phyloP scores from a whole-genome alignment of 2,888 invertebrate genomes.

The Meteorus colon region DNA sequence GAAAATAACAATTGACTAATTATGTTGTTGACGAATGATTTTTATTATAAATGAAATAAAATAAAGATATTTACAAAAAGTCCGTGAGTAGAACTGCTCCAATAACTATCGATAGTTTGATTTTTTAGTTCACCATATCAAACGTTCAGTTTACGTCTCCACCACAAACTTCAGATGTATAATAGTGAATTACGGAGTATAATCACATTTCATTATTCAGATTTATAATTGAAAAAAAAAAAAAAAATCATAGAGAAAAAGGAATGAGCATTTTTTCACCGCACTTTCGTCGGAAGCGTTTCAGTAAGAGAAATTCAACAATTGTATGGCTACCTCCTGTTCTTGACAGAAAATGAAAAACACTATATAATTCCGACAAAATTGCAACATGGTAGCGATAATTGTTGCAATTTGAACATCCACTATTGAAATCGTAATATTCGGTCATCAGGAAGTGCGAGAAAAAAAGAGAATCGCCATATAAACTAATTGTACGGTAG shows the following conservation, averaged over 20 bases:
- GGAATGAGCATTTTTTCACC: not conserved
- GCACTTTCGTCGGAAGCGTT: not conserved
- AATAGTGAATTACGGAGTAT: not conserved
- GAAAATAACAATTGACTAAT: conserved; percentile 71
- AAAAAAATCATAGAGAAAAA: not conserved
- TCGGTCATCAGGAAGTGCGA: not conserved
- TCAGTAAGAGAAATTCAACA: not conserved
- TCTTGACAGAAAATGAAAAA: not conserved
- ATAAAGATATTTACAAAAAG: conserved; percentile 74
- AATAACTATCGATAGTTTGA: conserved; percentile 38
- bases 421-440: not conserved
- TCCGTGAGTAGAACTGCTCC: conserved; percentile 59
- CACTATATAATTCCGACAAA: not conserved
- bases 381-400: not conserved
- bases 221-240: not conserved
- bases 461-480: not conserved
- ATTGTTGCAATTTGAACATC: not conserved
- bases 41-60: conserved; percentile 74
- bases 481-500: not conserved
- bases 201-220: conserved; percentile 4
- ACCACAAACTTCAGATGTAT: conserved; percentile 1
- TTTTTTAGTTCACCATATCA: conserved; percentile 13
- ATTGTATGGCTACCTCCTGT: not conserved
- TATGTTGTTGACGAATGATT: conserved; percentile 74
- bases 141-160: not conserved